These are phyloP conservation scores for Laterallus jamaicensis DNA, from an alignment of 2,113 vertebrate genomes.

Conservation along the genomic window DNA sequence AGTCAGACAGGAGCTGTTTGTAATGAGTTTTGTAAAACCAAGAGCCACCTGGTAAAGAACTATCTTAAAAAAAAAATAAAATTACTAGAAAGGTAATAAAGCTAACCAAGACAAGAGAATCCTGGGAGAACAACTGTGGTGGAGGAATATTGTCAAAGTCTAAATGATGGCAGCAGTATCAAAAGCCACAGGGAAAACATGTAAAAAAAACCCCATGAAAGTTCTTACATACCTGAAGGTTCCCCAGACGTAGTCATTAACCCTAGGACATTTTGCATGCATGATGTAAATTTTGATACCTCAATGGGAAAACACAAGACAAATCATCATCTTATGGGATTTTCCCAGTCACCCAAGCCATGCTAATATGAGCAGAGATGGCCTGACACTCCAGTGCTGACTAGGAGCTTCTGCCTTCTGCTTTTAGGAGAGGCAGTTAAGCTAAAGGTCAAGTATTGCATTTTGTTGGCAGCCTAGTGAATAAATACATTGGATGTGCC, in stretches of 20 bases:
- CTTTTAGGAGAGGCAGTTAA: background rate
- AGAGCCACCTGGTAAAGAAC: background rate
- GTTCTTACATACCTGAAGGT: background rate
- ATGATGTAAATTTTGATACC: background rate
- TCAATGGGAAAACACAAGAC: background rate
- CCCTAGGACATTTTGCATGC: background rate
- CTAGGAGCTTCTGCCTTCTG: background rate
- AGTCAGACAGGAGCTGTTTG: background rate
- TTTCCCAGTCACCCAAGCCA: background rate
- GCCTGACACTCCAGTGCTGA: background rate
- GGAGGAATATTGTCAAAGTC: background rate
- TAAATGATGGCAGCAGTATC: background rate
- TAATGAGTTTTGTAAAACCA: background rate
- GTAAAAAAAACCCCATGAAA: background rate
- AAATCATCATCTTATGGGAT: background rate
- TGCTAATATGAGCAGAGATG: background rate
- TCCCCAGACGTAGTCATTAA: background rate
- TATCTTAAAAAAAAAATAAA: background rate
- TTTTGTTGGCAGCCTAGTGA: background rate
- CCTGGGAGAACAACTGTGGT: background rate
- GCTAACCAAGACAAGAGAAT: background rate
- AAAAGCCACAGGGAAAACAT: background rate
- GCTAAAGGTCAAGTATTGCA: background rate
- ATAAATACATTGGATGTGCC: background rate
- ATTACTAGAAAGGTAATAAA: background rate